Base-by-base conservation (phyloP, 2,888 invertebrate species). In the Noctua janthina region DNA sequence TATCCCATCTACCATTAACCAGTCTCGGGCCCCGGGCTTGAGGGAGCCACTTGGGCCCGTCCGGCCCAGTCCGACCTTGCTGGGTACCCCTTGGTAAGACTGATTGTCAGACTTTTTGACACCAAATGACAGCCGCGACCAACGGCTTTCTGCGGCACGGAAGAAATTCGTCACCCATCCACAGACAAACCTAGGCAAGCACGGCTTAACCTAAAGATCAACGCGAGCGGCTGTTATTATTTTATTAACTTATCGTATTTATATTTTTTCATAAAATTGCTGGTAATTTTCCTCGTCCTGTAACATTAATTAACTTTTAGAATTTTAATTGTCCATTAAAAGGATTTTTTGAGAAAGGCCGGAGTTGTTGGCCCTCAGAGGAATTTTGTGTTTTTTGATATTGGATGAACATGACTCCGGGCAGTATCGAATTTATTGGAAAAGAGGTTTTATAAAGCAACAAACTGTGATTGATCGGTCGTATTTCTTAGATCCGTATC, bases 261-360 rank as follows among this genome's bases (percentile, higher is more conserved):
- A 20, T 39, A 11, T 62, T 70, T 74, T 78, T 10, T 46, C 1
- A 46, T 29, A 15, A 71, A 46, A 49, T 29, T 49, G 7, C 62
- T 51, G 7, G 56, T 43, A 39, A 51, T 72, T 74, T 72, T 46
- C 51, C n/a, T 51, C 29, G 15, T 29, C 29, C 68, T 72, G 39
- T 77, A 43, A 68, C 73, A 43, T 71, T 66, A 72, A 77, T 84
- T 59, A 72, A 75, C 10, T 74, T 67, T 51, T 13, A 74, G 8
- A 64, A 71, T 74, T 66, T 35, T 10, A 43, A 76, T 72, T 74
- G 20, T 72, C 29, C 3, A 66, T 15, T 68, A 10, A 75, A 81
- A 75, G 39, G 66, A 46, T 74, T 69, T 81, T 35, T 35, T 17
- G 4, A 43, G 35, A 68, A 70, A 17, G 54, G 13, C n/a, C 29